Evolutionary conservation across 64 coral and sea anemone genomes (phyloP).

Genomic region (Astreopora myriophthalma): DNA sequence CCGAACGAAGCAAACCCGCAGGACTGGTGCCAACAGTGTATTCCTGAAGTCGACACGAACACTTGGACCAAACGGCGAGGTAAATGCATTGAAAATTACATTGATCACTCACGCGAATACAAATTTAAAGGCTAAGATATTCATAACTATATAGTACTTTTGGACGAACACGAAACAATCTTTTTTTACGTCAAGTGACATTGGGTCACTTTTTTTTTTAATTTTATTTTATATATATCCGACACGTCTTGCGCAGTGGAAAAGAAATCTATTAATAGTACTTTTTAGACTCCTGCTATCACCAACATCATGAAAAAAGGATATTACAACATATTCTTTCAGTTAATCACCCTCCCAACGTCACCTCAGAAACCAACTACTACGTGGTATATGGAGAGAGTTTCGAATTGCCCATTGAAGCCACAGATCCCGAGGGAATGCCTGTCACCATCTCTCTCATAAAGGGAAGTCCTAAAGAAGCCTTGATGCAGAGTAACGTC

Average conservation of each 20-base stretch:
- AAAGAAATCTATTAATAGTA: no score
- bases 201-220: no score
- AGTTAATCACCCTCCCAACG: constrained; percentile 16
- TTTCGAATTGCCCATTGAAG: constrained; percentile 11
- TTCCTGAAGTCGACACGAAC: constrained; percentile 18
- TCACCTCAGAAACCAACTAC: background rate
- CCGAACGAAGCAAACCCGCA: background rate
- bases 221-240: no score
- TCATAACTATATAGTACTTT: no score
- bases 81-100: background rate
- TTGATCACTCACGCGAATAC: no score
- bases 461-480: background rate
- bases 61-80: constrained; percentile 27
- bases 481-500: background rate
- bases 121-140: no score
- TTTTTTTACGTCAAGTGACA: no score
- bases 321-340: background rate
- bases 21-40: constrained; percentile 55
- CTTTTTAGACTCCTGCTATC: no score
- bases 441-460: constrained; percentile 35
- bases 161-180: no score
- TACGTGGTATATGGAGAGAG: constrained; percentile 31
- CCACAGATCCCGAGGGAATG: constrained; percentile 48
- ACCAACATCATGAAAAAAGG: no score
- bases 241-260: no score